Evolutionary conservation across 2,797 vertebrate genomes (phyloP).

Genomic region (Lacerta bilineata): DNA sequence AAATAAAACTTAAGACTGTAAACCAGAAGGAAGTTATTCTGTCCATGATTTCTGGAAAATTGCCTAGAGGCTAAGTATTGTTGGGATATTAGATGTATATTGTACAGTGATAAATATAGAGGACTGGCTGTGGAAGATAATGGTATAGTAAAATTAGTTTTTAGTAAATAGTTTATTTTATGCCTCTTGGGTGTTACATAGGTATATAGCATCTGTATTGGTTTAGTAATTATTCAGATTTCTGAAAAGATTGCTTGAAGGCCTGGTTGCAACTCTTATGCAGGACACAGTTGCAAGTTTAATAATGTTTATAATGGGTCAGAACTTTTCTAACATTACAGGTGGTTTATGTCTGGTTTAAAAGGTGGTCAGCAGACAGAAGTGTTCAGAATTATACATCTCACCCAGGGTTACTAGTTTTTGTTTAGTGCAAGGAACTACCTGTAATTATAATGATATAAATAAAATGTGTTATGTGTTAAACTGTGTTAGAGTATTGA

Average conservation of each 20-base stretch:
- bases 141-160: neutral
- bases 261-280: neutral
- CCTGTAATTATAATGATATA: neutral
- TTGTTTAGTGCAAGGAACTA: neutral
- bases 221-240: neutral
- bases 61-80: neutral
- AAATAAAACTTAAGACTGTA: neutral
- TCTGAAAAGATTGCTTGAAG: neutral
- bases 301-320: neutral
- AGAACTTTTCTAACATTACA: neutral
- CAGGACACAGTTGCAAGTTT: neutral
- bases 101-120: neutral
- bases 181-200: neutral
- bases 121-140: neutral
- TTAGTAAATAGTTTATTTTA: neutral
- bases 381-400: neutral
- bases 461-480: neutral
- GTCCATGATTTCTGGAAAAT: neutral
- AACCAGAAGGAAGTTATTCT: neutral
- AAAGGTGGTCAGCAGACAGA: neutral
- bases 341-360: neutral
- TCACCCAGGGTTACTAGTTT: neutral
- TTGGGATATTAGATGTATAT: neutral
- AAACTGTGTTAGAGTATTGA: neutral
- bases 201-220: neutral